phyloP scores from a whole-genome alignment of 2,113 vertebrate species.

The Podocnemis expansa region DNA sequence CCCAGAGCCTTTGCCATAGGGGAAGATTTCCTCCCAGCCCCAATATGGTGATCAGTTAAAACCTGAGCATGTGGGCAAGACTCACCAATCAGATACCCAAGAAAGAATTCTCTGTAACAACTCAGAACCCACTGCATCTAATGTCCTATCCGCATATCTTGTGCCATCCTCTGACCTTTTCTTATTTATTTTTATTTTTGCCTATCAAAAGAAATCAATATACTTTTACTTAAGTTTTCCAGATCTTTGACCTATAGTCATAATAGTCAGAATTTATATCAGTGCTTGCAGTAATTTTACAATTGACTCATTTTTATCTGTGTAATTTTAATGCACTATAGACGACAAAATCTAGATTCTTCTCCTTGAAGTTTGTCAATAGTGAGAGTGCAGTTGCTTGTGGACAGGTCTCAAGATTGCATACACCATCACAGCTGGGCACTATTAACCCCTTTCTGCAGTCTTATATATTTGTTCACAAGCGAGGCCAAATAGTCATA shows the following conservation, averaged over 20 bases:
- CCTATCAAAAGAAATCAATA: neutral
- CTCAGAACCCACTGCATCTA: too few species aligned
- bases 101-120: too few species aligned
- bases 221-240: neutral
- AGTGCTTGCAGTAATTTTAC: neutral
- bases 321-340: neutral
- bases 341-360: neutral
- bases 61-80: too few species aligned
- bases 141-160: too few species aligned
- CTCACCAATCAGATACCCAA: too few species aligned
- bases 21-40: too few species aligned
- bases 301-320: neutral
- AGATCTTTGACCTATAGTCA: neutral
- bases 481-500: neutral
- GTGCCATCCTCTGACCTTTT: neutral
- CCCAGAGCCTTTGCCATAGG: too few species aligned
- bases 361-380: neutral
- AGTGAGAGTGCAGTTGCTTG: neutral
- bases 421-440: neutral
- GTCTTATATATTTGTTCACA: neutral
- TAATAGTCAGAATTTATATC: neutral
- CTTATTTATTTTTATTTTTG: neutral
- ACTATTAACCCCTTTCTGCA: neutral
- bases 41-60: too few species aligned
- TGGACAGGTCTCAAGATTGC: neutral